Percentiles rank a stretch among this genome's conserved stretches.
Evolutionary conservation across 2,888 invertebrate genomes (phyloP).

Genomic region (Penaeus monodon): DNA sequence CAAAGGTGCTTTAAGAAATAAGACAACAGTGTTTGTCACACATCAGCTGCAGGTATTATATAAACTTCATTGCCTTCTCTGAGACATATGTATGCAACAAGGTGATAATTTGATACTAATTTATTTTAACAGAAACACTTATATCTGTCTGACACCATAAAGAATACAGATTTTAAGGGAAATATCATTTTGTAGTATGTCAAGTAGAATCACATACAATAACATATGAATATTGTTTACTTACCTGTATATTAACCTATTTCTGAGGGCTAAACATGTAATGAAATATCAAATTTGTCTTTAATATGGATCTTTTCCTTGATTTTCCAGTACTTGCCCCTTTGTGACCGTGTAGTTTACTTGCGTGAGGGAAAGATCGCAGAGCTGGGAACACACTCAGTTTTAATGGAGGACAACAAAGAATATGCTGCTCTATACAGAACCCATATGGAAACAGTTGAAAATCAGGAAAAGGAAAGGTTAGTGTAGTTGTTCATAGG

Average conservation of each 20-base stretch:
- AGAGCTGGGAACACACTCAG: slow-evolving; percentile 74
- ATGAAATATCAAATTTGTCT: too few species aligned
- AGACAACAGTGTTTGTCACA: slow-evolving; percentile 76
- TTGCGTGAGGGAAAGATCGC: slow-evolving; percentile 74
- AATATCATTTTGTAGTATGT: too few species aligned
- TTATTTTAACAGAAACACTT: too few species aligned
- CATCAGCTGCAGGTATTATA: slow-evolving; percentile 74
- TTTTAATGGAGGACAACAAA: slow-evolving; percentile 70
- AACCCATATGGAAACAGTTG: slow-evolving; percentile 64
- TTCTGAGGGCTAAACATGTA: too few species aligned
- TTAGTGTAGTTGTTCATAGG: neutral
- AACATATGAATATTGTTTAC: too few species aligned
- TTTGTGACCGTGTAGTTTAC: slow-evolving; percentile 75
- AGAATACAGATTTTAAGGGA: too few species aligned
- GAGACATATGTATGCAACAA: neutral
- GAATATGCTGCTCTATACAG: slow-evolving; percentile 68
- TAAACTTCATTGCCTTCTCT: neutral
- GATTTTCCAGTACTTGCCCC: slow-evolving; percentile 72
- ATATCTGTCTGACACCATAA: too few species aligned
- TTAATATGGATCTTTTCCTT: slow-evolving; percentile 51
- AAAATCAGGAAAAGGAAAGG: slow-evolving; percentile 27
- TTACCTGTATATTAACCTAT: too few species aligned
- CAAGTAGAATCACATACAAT: too few species aligned
- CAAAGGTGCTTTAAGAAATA: slow-evolving; percentile 72
- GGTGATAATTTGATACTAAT: neutral